Conservation (phyloP, 2,888 invertebrate species). For the Eurois occulta region DNA sequence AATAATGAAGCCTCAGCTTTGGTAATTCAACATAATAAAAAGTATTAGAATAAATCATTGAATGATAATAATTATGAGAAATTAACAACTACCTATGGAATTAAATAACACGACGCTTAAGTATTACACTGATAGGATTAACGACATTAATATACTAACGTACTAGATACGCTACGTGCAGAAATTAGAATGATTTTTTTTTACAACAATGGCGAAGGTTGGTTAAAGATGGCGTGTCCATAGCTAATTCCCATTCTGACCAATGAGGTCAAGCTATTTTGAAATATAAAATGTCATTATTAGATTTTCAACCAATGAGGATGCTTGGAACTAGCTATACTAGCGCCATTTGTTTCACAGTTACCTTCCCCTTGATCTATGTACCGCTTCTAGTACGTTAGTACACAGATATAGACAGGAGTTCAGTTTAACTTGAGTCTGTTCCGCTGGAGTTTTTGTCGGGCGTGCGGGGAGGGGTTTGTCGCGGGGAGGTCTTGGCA, state of each 20-base stretch:
- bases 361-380: background rate
- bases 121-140: slow-evolving; percentile 48
- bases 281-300: background rate
- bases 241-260: background rate
- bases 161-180: slow-evolving; percentile 1
- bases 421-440: slow-evolving; percentile 82
- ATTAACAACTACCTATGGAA: slow-evolving; percentile 50
- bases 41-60: slow-evolving; percentile 30
- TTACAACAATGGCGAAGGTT: background rate
- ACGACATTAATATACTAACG: slow-evolving; percentile 24
- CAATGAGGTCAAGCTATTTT: slow-evolving; percentile 3
- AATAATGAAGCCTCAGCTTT: slow-evolving; percentile 28
- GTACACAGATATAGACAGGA: background rate
- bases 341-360: background rate
- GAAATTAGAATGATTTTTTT: background rate
- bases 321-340: background rate
- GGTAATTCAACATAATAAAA: slow-evolving; percentile 22
- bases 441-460: slow-evolving; percentile 84
- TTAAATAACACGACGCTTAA: slow-evolving; percentile 56
- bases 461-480: slow-evolving; percentile 80
- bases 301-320: background rate
- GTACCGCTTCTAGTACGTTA: slow-evolving; percentile 28
- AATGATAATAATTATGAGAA: slow-evolving; percentile 42
- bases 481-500: slow-evolving; percentile 78
- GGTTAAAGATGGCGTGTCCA: background rate